Evolutionary conservation across 2,113 vertebrate species (phyloP), one percentile per base, ranked within the genome.

Genomic region (Saguinus imperator): DNA sequence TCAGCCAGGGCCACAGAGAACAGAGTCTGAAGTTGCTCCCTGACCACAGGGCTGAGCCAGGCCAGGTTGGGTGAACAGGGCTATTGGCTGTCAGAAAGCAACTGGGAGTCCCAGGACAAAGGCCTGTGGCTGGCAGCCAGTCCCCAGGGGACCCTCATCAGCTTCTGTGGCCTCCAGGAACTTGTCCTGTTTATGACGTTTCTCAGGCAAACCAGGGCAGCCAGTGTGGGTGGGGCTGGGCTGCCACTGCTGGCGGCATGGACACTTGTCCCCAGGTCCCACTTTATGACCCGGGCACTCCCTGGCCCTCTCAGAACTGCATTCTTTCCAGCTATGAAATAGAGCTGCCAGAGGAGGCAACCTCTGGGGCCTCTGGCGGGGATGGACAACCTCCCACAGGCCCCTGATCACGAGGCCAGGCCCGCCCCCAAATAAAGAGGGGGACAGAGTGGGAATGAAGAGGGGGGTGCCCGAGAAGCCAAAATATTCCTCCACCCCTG

Each of bases 111-210:
- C 43, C 10, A 40, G 75, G 80, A 87, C 50, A 96, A 81, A 84
- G 83, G 43, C 70, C 77, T 75, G 20, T 93, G 89, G 52, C 0
- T 12, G 1, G 32, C 75, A 0, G 0, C 58, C 0, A 0, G 55
- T 8, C 81, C 1, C 10, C 75, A 40, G 68, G 86, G 85, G 43
- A 32, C 97, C 61, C 61, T 94, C n/a, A 1, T 87, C 82, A 1
- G 94, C 97, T 94, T 27, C 45, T 23, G 50, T 81, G 43, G 6
- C 0, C 3, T 76, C 58, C 57, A 85, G 50, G 68, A 84, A 52
- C 91, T 89, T 17, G 76, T 84, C 10, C 3, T 77, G 35, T 92
- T 85, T 94, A 85, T 94, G 96, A 81, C 72, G 79, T 98, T 97
- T 94, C 91, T 68, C 29, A 20, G 96, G 96, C 89, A 87, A 2